Percentiles rank a stretch among this genome's conserved stretches.
Conservation (phyloP, 23 tunicate species). For the Ascidia mentula region DNA sequence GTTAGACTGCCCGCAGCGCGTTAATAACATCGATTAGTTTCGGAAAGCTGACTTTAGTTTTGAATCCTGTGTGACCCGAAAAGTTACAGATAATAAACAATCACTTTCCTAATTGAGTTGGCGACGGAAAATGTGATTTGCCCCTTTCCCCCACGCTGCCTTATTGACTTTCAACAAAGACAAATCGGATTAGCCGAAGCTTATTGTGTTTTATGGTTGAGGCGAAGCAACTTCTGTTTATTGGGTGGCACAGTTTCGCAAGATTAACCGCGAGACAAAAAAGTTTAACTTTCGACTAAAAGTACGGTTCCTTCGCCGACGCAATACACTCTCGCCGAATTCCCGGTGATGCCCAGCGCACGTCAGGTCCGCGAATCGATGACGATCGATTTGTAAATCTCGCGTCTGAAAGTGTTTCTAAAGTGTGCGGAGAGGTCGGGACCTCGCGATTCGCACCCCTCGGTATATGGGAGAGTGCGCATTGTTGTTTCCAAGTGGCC, state of each 20-base stretch:
- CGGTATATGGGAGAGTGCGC: background rate
- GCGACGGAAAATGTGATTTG: constrained; percentile 6
- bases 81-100: background rate
- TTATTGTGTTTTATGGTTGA: background rate
- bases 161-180: constrained; percentile 5
- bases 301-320: too few relatives aligned
- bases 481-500: background rate
- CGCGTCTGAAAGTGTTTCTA: constrained; percentile 19
- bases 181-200: background rate
- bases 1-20: too few relatives aligned
- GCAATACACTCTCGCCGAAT: too few relatives aligned
- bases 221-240: background rate
- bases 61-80: too few relatives aligned
- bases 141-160: background rate
- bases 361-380: background rate
- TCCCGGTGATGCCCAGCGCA: background rate
- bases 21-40: too few relatives aligned
- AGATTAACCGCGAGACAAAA: too few relatives aligned
- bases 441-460: background rate
- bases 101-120: background rate
- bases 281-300: too few relatives aligned
- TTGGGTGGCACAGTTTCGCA: background rate
- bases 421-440: constrained; percentile 13
- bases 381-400: constrained; percentile 15
- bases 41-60: too few relatives aligned